These are phyloP conservation scores for Simalia tracyae DNA, from an alignment of 2,797 vertebrate species.

Conservation along the genomic window DNA sequence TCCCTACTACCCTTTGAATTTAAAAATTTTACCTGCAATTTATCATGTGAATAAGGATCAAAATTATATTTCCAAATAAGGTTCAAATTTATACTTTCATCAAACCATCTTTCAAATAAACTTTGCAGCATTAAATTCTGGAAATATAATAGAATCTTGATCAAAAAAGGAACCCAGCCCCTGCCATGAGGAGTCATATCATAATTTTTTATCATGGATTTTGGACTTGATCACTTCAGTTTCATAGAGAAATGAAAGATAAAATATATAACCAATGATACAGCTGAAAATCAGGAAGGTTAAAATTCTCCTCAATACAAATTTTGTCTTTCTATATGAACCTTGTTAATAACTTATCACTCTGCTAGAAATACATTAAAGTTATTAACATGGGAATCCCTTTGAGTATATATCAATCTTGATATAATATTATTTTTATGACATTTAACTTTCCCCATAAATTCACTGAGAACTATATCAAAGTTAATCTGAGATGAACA, in stretches of 20 bases:
- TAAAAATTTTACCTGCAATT: background rate
- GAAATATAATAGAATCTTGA: background rate
- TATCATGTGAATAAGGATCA: background rate
- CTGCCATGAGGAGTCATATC: background rate
- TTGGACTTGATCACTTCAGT: background rate
- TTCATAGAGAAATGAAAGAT: background rate
- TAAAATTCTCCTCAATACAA: background rate
- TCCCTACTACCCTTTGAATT: background rate
- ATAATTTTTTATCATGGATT: background rate
- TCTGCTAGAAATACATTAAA: background rate
- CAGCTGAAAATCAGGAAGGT: background rate
- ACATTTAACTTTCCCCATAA: background rate
- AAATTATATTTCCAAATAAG: background rate
- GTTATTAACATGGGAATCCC: background rate
- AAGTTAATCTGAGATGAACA: background rate
- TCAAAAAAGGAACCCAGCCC: background rate
- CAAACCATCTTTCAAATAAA: background rate
- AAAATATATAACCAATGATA: background rate
- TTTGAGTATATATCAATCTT: background rate
- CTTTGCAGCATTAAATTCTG: background rate
- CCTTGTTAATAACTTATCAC: background rate
- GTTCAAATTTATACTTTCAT: background rate
- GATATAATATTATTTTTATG: background rate
- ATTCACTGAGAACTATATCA: background rate
- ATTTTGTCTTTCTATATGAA: background rate